Conservation (phyloP, 2,888 invertebrate genomes). For the Hedychridium roseum region DNA sequence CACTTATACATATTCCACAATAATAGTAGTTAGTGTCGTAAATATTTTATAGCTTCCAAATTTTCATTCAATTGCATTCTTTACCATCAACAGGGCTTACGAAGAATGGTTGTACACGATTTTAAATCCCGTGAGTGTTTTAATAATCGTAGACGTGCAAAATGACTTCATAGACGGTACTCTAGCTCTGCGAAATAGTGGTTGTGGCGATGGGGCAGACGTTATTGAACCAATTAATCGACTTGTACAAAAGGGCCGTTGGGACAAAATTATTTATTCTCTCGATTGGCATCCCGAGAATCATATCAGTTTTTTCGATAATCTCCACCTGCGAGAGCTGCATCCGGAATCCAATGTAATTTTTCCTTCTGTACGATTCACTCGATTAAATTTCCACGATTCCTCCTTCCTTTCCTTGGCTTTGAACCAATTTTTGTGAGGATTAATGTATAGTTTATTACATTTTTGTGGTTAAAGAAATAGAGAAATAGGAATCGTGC, state of each 20-base stretch:
- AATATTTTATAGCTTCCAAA: too few species aligned
- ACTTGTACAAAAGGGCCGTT: conserved; percentile 77
- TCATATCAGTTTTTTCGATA: conserved; percentile 95
- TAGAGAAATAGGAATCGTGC: too few species aligned
- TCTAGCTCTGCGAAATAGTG: conserved; percentile 88
- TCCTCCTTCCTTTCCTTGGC: too few species aligned
- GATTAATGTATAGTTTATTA: too few species aligned
- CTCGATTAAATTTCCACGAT: too few species aligned
- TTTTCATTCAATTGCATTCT: too few species aligned
- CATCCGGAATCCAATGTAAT: conserved; percentile 67
- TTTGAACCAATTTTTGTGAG: too few species aligned
- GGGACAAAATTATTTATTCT: conserved; percentile 89
- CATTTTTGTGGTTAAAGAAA: too few species aligned
- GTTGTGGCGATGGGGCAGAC: conserved; percentile 84
- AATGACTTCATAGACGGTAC: conserved; percentile 97
- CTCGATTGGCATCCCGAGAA: conserved; percentile 96
- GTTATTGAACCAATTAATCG: conserved; percentile 89
- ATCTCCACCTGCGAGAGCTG: conserved; percentile 78
- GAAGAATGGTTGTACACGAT: conserved; percentile 83
- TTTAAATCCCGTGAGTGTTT: conserved; percentile 78
- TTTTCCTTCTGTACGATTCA: too few species aligned
- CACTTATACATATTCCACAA: too few species aligned
- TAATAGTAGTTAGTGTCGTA: too few species aligned
- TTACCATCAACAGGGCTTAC: conserved; percentile 75
- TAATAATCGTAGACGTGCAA: conserved; percentile 95